Evolutionary conservation across 2,113 vertebrate species (phyloP).

Genomic region (Thermophis baileyi): DNA sequence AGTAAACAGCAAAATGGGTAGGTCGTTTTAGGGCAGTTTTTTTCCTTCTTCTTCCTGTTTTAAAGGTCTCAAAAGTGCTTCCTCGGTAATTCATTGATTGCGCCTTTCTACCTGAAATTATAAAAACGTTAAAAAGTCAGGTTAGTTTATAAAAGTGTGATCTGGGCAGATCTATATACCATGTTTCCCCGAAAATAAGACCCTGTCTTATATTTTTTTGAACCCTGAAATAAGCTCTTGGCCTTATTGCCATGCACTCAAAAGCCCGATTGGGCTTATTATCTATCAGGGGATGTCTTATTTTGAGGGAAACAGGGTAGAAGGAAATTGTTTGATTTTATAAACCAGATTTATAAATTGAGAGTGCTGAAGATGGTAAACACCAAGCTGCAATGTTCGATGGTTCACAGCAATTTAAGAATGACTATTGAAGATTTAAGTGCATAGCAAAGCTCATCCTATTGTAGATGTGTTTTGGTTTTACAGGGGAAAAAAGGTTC

Average conservation of each 20-base stretch:
- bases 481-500: background rate
- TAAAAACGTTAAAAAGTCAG: background rate
- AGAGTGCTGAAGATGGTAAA: background rate
- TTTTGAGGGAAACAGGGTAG: no score
- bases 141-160: background rate
- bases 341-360: background rate
- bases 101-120: background rate
- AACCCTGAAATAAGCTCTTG: no score
- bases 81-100: slow-evolving; percentile 56
- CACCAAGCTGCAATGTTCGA: background rate
- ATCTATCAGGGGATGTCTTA: no score
- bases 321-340: background rate
- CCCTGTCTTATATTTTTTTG: no score
- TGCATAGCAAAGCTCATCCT: background rate
- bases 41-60: slow-evolving; percentile 28
- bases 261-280: no score
- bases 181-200: no score
- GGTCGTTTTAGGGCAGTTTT: slow-evolving; percentile 68
- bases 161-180: background rate
- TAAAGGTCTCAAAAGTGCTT: slow-evolving; percentile 45
- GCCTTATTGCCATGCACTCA: no score
- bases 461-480: background rate
- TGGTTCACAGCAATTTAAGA: background rate
- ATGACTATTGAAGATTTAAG: background rate
- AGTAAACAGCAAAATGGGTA: slow-evolving; percentile 91